These are phyloP conservation scores for Pardosa pseudoannulata DNA, from an alignment of 2,888 invertebrate genomes.

Conservation along the genomic window DNA sequence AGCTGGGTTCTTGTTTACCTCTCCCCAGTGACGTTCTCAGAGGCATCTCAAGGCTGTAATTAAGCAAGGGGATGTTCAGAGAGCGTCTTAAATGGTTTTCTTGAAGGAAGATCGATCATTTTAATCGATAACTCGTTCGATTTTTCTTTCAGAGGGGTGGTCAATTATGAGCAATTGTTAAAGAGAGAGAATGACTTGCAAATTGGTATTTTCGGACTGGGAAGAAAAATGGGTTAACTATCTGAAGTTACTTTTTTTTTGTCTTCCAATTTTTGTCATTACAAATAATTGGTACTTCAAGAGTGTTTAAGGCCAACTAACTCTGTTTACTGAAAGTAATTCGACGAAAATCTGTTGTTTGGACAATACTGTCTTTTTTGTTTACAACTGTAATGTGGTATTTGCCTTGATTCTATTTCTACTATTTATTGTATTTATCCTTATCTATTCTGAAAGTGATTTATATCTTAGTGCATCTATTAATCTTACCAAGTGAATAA, in stretches of 20 bases:
- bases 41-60: constrained; percentile 51
- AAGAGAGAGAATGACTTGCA: background rate
- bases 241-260: background rate
- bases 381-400: no score
- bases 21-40: constrained; percentile 1
- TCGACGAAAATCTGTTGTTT: no score
- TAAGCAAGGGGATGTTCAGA: constrained; percentile 27
- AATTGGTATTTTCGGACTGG: background rate
- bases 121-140: constrained; percentile 41
- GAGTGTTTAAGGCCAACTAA: background rate
- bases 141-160: constrained; percentile 1
- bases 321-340: background rate
- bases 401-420: no score
- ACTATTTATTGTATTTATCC: no score
- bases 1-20: constrained; percentile 29
- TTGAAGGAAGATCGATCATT: constrained; percentile 34
- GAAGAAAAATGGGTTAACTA: background rate
- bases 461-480: no score
- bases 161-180: constrained; percentile 2
- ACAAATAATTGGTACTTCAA: background rate
- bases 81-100: constrained; percentile 39
- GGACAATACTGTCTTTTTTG: no score
- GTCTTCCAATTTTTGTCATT: background rate
- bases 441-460: no score
- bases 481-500: no score